These are phyloP conservation scores for Chironomus riparius DNA, from an alignment of 2,888 invertebrate genomes.

Conservation along the genomic window DNA sequence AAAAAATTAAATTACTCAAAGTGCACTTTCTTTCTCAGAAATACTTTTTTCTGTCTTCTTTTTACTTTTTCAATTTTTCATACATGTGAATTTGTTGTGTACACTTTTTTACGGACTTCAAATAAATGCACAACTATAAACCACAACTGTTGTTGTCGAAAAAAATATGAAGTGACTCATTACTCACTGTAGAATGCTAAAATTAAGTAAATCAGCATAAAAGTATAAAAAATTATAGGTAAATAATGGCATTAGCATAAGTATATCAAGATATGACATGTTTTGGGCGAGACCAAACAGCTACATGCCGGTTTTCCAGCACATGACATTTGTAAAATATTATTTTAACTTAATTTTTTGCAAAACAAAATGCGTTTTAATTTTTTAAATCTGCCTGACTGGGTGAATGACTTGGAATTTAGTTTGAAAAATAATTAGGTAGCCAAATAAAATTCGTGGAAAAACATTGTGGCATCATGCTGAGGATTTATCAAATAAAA, in stretches of 20 bases:
- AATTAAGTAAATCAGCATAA: conserved; percentile 22
- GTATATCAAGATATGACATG: conserved; percentile 19
- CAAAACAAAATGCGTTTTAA: not conserved
- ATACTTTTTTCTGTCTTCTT: not conserved
- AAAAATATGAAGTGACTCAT: conserved; percentile 1
- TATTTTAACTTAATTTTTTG: not conserved
- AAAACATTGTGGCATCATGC: no score
- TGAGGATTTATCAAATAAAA: no score
- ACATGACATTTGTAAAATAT: not conserved
- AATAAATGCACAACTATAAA: not conserved
- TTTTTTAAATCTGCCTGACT: not conserved
- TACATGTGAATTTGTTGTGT: not conserved
- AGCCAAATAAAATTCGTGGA: no score
- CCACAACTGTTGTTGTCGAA: not conserved
- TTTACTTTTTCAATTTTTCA: not conserved
- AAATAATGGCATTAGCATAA: conserved; percentile 20
- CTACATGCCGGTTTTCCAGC: not conserved
- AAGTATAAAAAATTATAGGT: conserved; percentile 6
- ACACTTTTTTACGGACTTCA: not conserved
- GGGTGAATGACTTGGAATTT: no score
- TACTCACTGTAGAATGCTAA: conserved; percentile 12
- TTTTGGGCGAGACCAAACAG: not conserved
- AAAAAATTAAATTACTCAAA: not conserved
- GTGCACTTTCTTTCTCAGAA: conserved; percentile 25
- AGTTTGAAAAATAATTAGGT: no score